Conservation (phyloP, 2,113 vertebrate genomes). For the Coracopsis vasa region DNA sequence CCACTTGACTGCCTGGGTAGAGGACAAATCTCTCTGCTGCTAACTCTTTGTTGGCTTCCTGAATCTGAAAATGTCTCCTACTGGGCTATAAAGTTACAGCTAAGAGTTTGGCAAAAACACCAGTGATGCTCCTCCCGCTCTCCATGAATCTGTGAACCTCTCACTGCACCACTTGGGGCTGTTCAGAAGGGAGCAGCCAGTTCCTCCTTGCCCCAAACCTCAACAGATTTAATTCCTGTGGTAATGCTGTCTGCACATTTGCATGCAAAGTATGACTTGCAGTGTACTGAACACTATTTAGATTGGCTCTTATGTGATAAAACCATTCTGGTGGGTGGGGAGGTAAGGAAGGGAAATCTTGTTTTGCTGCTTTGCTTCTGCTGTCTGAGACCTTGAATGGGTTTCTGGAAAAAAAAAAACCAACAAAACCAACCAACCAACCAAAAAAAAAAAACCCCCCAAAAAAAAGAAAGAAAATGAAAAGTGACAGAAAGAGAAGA, state of each 20-base stretch:
- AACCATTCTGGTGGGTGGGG: background rate
- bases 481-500: background rate
- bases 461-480: no score
- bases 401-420: background rate
- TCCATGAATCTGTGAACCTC: background rate
- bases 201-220: background rate
- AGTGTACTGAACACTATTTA: background rate
- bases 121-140: background rate
- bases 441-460: no score
- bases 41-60: background rate
- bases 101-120: background rate
- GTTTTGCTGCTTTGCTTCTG: background rate
- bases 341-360: background rate
- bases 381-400: background rate
- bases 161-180: background rate
- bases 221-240: constrained; percentile 28
- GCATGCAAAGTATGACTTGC: constrained; percentile 4
- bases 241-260: background rate
- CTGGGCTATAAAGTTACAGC: background rate
- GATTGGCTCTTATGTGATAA: background rate
- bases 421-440: no score
- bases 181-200: background rate
- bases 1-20: background rate
- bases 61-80: background rate
- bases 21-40: background rate